Conservation (phyloP, 2,888 invertebrate species). For the Phyto melanocephala region DNA sequence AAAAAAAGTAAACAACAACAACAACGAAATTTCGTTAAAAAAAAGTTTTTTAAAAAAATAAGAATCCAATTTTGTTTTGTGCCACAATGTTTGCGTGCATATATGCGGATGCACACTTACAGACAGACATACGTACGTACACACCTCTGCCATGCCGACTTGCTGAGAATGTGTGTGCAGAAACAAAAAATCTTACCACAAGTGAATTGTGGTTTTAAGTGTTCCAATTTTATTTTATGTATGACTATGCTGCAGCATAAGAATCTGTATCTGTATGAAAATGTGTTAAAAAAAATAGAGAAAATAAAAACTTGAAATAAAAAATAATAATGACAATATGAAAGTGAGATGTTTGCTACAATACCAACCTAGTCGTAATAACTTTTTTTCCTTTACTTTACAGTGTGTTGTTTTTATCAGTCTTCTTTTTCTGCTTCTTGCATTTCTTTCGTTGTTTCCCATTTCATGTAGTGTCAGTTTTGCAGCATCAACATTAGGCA, state of each 20-base stretch:
- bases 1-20: slow-evolving; percentile 9
- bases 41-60: slow-evolving; percentile 20
- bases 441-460: neutral
- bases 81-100: neutral
- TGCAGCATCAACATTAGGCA: neutral
- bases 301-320: slow-evolving; percentile 1
- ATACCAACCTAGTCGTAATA: slow-evolving; percentile 13
- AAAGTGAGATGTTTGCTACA: slow-evolving; percentile 34
- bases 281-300: neutral
- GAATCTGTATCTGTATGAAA: neutral
- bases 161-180: neutral
- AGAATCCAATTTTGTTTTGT: neutral
- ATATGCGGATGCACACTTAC: neutral
- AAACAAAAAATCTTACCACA: slow-evolving; percentile 30
- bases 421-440: neutral
- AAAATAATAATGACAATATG: slow-evolving; percentile 42
- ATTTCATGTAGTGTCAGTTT: neutral
- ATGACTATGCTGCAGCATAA: neutral
- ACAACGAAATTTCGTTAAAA: neutral
- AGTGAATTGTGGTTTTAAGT: slow-evolving; percentile 60
- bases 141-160: neutral
- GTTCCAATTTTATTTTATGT: slow-evolving; percentile 52
- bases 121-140: neutral
- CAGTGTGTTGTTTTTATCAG: neutral
- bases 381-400: slow-evolving; percentile 1